Percentiles rank a stretch among this genome's conserved stretches.
Evolutionary conservation across 92 coral and sea anemone species (phyloP).

Genomic region (Phenganax subtilis): DNA sequence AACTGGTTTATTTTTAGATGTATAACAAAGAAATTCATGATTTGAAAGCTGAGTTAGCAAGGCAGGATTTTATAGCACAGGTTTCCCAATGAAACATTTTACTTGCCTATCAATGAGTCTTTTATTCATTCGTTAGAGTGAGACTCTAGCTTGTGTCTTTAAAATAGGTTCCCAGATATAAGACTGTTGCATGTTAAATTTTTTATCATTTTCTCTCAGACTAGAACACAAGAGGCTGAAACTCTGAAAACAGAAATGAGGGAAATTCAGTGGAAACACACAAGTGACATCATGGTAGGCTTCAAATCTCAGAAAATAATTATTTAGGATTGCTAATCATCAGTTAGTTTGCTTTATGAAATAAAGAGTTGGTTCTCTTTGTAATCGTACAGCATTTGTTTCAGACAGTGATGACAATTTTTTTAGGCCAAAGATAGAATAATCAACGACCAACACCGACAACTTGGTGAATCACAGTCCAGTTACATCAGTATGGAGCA

Average conservation of each 20-base stretch:
- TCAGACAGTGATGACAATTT: not conserved
- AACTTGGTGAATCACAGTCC: conserved; percentile 60
- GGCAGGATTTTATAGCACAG: conserved; percentile 68
- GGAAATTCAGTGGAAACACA: conserved; percentile 54
- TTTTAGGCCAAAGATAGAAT: conserved; percentile 64
- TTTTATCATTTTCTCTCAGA: conserved; percentile 35
- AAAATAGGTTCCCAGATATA: not conserved
- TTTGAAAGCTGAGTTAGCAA: conserved; percentile 71
- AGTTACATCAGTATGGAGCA: conserved; percentile 68
- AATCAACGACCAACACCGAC: conserved; percentile 52
- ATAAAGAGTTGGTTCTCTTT: not conserved
- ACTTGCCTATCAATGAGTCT: not conserved
- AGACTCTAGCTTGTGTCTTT: not conserved
- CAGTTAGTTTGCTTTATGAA: not conserved
- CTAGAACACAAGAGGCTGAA: conserved; percentile 59
- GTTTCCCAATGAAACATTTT: conserved; percentile 35
- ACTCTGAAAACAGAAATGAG: conserved; percentile 54
- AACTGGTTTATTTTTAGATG: conserved; percentile 47
- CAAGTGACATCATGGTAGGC: conserved; percentile 57
- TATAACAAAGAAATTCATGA: conserved; percentile 76
- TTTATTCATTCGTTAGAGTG: not conserved
- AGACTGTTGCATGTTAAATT: not conserved
- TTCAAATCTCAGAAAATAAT: not conserved
- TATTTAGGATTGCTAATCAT: not conserved
- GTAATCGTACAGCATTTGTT: not conserved